Conservation (phyloP, 2,888 invertebrate genomes). For the Agrotis clavis region DNA sequence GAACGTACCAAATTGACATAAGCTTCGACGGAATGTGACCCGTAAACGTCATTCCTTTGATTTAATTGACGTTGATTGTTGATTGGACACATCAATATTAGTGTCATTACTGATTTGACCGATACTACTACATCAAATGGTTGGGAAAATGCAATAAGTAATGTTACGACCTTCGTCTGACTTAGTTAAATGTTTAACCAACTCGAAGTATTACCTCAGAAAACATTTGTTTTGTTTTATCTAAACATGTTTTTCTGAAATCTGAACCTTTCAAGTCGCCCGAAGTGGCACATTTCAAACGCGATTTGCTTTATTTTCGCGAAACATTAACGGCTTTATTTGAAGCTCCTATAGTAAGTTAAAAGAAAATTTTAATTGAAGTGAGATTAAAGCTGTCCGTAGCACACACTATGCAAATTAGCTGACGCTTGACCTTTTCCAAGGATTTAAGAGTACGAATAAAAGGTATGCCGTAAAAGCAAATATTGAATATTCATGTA, state of each 20-base stretch:
- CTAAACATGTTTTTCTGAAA: background rate
- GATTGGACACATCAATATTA: conserved; percentile 4
- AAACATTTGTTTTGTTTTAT: background rate
- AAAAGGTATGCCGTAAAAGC: conserved; percentile 55
- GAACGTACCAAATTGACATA: conserved; percentile 48
- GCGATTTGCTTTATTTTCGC: conserved; percentile 31
- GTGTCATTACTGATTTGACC: background rate
- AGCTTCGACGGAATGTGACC: conserved; percentile 42
- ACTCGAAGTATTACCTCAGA: background rate
- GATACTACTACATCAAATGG: background rate
- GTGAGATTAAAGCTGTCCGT: conserved; percentile 62
- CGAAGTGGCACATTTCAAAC: conserved; percentile 13
- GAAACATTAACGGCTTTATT: conserved; percentile 43
- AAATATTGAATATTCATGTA: conserved; percentile 62
- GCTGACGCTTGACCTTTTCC: conserved; percentile 55
- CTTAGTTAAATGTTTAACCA: background rate
- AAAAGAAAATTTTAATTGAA: conserved; percentile 60
- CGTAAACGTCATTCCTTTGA: conserved; percentile 34
- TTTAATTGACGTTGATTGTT: conserved; percentile 27
- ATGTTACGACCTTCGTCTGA: background rate
- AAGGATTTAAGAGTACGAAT: conserved; percentile 55
- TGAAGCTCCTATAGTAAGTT: conserved; percentile 37
- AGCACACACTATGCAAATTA: conserved; percentile 64
- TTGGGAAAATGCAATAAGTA: background rate
- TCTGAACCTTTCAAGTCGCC: background rate